A percentile compares a stretch with the other conserved stretches of the same genome.
Conservation (phyloP, 2,113 vertebrate species). For the Elanus axillaris region DNA sequence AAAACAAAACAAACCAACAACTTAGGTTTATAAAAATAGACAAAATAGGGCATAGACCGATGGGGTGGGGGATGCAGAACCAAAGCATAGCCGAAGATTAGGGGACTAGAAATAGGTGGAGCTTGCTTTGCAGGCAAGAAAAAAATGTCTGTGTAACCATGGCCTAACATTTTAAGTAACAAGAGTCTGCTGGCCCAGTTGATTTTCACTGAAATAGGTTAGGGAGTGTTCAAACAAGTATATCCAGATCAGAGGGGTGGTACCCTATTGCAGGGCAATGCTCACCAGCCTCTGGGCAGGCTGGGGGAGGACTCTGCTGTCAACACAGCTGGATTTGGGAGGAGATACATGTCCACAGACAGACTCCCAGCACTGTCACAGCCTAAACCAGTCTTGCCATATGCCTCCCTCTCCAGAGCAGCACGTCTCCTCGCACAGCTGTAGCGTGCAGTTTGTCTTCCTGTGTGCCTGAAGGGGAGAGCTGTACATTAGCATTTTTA, state of each 20-base stretch:
- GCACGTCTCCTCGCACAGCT: background rate
- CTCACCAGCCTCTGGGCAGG: conserved; percentile 27
- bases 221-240: conserved; percentile 43
- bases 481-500: background rate
- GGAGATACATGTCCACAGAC: background rate
- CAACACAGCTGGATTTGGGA: background rate
- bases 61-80: background rate
- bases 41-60: background rate
- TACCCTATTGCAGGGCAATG: background rate
- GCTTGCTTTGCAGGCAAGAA: background rate
- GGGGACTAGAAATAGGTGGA: background rate
- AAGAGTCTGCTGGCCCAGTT: background rate
- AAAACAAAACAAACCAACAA: background rate
- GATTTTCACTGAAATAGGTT: conserved; percentile 23
- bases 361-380: background rate
- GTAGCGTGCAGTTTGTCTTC: background rate
- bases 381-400: background rate
- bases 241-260: conserved; percentile 46
- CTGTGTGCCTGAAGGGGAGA: background rate
- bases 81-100: background rate
- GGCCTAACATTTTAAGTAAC: background rate
- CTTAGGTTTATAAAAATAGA: background rate
- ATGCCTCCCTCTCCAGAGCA: background rate
- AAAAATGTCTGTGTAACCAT: background rate
- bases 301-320: background rate